A percentile compares a stretch with the other conserved stretches of the same genome.
Evolutionary conservation across 2,888 invertebrate genomes (phyloP).

Genomic region (Eumacrocentrus americanus): DNA sequence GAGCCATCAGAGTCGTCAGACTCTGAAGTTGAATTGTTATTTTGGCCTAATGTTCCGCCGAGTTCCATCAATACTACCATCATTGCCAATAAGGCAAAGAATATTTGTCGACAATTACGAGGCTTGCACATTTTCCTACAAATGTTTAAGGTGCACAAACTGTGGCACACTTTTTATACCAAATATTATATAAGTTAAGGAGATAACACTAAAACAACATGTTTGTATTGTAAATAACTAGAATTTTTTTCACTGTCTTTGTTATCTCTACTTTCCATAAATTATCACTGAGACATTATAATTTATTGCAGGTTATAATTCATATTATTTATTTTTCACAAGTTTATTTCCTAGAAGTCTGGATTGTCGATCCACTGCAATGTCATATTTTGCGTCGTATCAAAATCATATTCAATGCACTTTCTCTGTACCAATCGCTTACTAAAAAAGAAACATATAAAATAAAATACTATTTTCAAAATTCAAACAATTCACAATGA

Average conservation of each 20-base stretch:
- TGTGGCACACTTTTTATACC: not conserved
- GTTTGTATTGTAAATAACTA: not conserved
- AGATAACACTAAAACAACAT: not conserved
- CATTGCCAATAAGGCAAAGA: not conserved
- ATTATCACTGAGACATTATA: not conserved
- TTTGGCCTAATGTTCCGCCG: not conserved
- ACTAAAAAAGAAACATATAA: not conserved
- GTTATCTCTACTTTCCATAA: not conserved
- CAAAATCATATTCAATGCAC: slow-evolving; percentile 66
- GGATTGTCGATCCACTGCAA: slow-evolving; percentile 70
- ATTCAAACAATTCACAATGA: not conserved
- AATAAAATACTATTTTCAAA: not conserved
- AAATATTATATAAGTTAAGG: not conserved
- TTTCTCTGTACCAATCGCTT: slow-evolving; percentile 47
- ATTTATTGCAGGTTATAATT: not conserved
- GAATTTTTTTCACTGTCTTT: not conserved
- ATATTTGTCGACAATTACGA: not conserved
- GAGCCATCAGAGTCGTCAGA: not conserved
- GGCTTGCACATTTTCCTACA: not conserved
- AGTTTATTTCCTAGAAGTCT: slow-evolving; percentile 4
- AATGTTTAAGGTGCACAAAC: not conserved
- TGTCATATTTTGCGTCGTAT: slow-evolving; percentile 62
- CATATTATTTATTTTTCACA: not conserved
- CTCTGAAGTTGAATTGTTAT: no score
- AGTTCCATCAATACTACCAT: not conserved